Base-by-base conservation (phyloP, 2,113 vertebrate genomes). In the Cochlearius cochlearius region DNA sequence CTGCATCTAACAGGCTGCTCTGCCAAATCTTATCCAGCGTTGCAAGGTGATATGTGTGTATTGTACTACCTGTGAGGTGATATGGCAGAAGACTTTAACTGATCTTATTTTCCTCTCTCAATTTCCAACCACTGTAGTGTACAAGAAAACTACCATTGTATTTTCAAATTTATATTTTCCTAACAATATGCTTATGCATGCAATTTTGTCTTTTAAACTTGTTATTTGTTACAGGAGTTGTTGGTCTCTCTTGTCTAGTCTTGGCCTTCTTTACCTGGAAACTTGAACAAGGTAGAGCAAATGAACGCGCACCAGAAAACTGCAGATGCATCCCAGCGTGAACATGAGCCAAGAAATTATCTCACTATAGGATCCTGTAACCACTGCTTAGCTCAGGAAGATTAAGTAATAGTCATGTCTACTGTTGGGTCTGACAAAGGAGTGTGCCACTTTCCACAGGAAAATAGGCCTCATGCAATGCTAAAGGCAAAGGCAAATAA, bases 371-470 rank as follows among this genome's bases (percentile, higher is more conserved):
- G 81, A 49, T 56, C 80, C 69, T 96, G 92, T 77, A 97, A 97
- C 94, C 98, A 95, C 94, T 92, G 96, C 64, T 97, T 97, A 96
- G 92, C 94, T 89, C 80, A 86, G 64, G 97, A 95, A 90, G 97
- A 94, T 12, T 77, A 97, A 77, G 88, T 97, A 56, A 95, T 97
- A 91, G 96, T 93, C 93, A 80, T 88, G 81, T 97, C 98, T 39
- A 47, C 88, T 49, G 93, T 93, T 66, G 92, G 96, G 52, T 90
- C 96, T 75, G 71, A 87, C 90, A 96, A 89, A 38, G 87, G 96
- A 93, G 85, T 53, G 45, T 38, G 56, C 71, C 94, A 67, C 76
- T 82, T 93, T 87, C 47, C 71, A 76, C 92, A 66, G 91, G 94
- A 96, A 93, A 96, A 94, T 43, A 92, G 82, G 72, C 88, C 75